phyloP scores from a whole-genome alignment of 2,113 vertebrate genomes.

The Carollia perspicillata region DNA sequence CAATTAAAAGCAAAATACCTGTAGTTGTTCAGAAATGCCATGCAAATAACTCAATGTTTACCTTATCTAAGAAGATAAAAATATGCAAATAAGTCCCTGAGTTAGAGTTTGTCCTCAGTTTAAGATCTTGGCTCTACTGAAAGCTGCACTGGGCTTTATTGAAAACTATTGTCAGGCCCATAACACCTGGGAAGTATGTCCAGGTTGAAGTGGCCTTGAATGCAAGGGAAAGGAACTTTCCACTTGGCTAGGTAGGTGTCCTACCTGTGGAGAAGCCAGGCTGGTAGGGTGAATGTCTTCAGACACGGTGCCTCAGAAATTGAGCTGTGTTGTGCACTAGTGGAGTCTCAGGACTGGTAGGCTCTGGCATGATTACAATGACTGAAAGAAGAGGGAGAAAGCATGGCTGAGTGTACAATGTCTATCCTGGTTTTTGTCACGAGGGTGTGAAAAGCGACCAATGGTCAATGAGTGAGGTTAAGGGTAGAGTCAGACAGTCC shows the following conservation, averaged over 20 bases:
- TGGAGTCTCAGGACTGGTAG: background rate
- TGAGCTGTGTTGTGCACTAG: accelerated
- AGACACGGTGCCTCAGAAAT: accelerated
- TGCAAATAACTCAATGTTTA: background rate
- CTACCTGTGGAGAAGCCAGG: background rate
- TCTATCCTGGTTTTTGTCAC: background rate
- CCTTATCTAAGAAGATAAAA: background rate
- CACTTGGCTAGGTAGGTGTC: too few relatives aligned
- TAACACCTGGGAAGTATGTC: background rate
- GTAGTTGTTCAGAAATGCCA: background rate
- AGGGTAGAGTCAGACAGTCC: background rate
- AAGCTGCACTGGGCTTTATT: background rate
- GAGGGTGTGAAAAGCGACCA: background rate
- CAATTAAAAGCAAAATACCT: background rate
- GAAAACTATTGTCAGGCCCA: background rate
- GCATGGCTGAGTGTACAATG: background rate
- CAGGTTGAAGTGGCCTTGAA: background rate
- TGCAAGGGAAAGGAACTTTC: background rate
- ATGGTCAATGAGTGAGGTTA: background rate
- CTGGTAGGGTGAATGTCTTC: background rate
- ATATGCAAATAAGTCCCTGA: background rate
- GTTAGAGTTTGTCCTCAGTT: background rate
- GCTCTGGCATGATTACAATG: too few relatives aligned
- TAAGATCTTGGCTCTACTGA: background rate
- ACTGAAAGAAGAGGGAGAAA: background rate